Evolutionary conservation across 2,113 vertebrate genomes (phyloP).

Genomic region (Turdus rufiventris): DNA sequence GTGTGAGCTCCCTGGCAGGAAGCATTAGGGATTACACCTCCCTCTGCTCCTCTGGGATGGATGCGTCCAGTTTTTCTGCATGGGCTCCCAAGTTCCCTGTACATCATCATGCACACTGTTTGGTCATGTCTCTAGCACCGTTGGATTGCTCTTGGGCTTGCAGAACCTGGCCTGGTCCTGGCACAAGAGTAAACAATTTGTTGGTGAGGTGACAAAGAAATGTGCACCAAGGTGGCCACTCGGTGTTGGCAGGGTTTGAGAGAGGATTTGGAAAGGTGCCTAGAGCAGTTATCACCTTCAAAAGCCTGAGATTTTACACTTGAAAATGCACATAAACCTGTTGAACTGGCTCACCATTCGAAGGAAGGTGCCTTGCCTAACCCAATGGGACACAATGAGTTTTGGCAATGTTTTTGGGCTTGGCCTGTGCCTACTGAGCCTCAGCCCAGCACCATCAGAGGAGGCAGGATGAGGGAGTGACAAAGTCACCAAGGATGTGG

Average conservation of each 20-base stretch:
- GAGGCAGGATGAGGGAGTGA: not conserved
- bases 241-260: not conserved
- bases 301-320: not conserved
- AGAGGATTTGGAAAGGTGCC: not conserved
- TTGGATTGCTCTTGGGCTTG: not conserved
- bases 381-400: rapidly evolving
- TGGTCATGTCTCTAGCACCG: not conserved
- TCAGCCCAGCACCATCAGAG: not conserved
- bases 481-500: not conserved
- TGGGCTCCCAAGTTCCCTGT: not conserved
- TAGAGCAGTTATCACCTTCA: not conserved
- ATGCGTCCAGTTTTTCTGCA: not conserved
- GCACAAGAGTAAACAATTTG: not conserved
- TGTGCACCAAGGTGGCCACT: not conserved
- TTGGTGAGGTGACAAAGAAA: not conserved
- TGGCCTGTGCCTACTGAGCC: not conserved
- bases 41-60: not conserved
- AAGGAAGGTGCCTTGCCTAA: not conserved
- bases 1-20: rapidly evolving
- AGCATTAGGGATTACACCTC: not conserved
- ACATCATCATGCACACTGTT: rapidly evolving
- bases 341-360: not conserved
- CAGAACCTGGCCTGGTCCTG: not conserved
- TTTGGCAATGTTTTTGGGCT: not conserved
- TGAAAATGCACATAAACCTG: not conserved